Base-by-base conservation (phyloP, 1,140 invertebrate species). In the Venturia canescens region DNA sequence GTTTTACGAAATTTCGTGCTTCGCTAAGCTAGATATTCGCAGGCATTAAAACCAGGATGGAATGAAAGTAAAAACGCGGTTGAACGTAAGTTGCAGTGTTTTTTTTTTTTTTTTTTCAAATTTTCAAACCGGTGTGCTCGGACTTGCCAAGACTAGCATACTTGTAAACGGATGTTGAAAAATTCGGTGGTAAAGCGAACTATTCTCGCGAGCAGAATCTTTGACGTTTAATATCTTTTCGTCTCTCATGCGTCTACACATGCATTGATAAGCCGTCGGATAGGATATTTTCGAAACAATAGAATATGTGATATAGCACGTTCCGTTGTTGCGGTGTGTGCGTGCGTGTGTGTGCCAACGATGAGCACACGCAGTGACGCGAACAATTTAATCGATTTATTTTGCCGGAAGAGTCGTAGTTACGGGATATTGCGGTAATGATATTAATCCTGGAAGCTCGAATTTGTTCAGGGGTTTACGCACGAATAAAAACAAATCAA, bases 241-340 rank as follows among this genome's bases (percentile, higher is more conserved):
- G 21, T 57, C n/a, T 57, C 15, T 0, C 53, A 9, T n/a, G 21
- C 21, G 18, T 57, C 18, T 57, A 4, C 18, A 4, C 5, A 57
- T 23, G 53, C 18, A 66, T 66, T 23, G 23, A 66, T 66, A 66
- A 66, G n/a, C 23, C 60, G 60, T 23, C 23, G 15, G 9, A 66
- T 66, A 66, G 1, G 21, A 66, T 66, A 66, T 66, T 66, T 66
- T 13, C 23, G 60, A 66, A 66, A 66, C 60, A 66, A 66, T 66
- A 27, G 60, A 66, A 66, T 27, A 66, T 27, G 23, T 13, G 23
- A 3, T 3, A 18, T 23, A 27, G 27, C 15, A 66, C 13, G 60
- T 44, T 44, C 27, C 21, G 60, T 66, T n/a, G 5, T n/a, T n/a
- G n/a, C n/a, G n/a, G n/a, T n/a, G n/a, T n/a, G n/a, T n/a, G n/a